phyloP scores from a whole-genome alignment of 1,140 invertebrate species.

The Coelopa frigida region DNA sequence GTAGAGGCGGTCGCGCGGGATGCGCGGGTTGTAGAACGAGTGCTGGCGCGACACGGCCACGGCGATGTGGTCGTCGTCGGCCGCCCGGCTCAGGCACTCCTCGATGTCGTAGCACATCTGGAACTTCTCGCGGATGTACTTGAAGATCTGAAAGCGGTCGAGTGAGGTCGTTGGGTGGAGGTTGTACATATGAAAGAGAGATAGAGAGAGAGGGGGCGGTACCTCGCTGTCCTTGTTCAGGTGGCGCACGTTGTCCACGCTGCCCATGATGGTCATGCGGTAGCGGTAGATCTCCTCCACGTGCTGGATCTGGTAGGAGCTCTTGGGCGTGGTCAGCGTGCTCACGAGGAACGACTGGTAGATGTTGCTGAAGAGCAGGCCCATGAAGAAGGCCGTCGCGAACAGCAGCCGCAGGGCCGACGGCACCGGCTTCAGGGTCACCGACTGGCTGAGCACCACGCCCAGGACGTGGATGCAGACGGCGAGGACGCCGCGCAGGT shows the following conservation, averaged over 20 bases:
- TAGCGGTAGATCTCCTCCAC: constrained; percentile 29
- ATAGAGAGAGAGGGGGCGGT: background rate
- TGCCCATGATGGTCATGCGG: constrained; percentile 35
- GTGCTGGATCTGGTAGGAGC: constrained; percentile 24
- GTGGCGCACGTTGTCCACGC: constrained; percentile 32
- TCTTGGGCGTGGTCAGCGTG: constrained; percentile 32
- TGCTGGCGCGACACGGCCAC: constrained; percentile 38
- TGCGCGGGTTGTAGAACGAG: constrained; percentile 33
- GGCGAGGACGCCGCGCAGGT: constrained; percentile 19
- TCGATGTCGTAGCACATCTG: constrained; percentile 38
- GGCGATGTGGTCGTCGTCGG: constrained; percentile 24
- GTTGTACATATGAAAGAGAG: background rate
- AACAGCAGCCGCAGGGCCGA: constrained; percentile 20
- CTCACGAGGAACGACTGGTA: constrained; percentile 41
- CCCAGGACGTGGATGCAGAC: constrained; percentile 25
- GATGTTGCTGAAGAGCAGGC: constrained; percentile 33
- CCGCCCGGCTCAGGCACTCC: constrained; percentile 32
- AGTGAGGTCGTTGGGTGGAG: background rate
- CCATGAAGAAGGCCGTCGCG: constrained; percentile 22
- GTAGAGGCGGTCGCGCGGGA: constrained; percentile 25
- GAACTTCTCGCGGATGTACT: constrained; percentile 37
- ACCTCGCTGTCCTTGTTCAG: constrained; percentile 38
- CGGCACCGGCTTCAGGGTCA: constrained; percentile 11
- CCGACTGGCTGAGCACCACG: constrained; percentile 26
- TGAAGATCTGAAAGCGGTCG: constrained; percentile 33